Base-by-base conservation (phyloP, 2,113 vertebrate genomes). In the Oostethus manadensis region DNA sequence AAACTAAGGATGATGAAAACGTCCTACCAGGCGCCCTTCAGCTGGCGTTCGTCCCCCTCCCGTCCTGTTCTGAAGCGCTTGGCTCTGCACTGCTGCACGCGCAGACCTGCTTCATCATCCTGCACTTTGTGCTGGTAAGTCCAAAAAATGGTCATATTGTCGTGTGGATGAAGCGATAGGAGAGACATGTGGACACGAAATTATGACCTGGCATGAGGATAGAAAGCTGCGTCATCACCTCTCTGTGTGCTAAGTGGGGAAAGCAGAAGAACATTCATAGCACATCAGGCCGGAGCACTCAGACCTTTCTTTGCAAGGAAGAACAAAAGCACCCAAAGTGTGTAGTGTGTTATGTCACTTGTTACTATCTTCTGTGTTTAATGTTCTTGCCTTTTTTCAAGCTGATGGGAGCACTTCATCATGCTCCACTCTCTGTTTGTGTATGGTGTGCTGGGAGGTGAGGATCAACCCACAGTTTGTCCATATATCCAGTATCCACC, bases 391-490 rank as follows among this genome's bases (percentile, higher is more conserved):
- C 1, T 64, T 26, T 42, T 44, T 58, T 17, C 43, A 23, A 85
- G 76, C 51, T 82, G 75, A 80, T 72, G 70, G 55, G 33, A 26
- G 45, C 54, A 46, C 51, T 64, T 46, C 84, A 81, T 74, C 71
- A 88, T 87, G 85, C 40, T 82, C 60, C 81, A 67, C 23, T 66
- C 46, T 65, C 66, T 87, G 73, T 71, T 85, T 67, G 47, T 80
- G 11, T 81, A 6, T 50, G 75, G 81, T 59, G 44, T 84, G 5
- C 64, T 88, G 33, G 85, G 73, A 86, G 81, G 87, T 88, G 42
- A 83, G 77, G 57, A 40, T 49, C 50, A 44, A n/a, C n/a, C n/a
- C n/a, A n/a, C n/a, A n/a, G n/a, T n/a, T n/a, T n/a, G n/a, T n/a
- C n/a, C 26, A 3, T 26, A 26, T 3, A 26, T 26, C 2, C 3